Conservation (phyloP, 2,888 invertebrate genomes). For the Monochamus alternatus region DNA sequence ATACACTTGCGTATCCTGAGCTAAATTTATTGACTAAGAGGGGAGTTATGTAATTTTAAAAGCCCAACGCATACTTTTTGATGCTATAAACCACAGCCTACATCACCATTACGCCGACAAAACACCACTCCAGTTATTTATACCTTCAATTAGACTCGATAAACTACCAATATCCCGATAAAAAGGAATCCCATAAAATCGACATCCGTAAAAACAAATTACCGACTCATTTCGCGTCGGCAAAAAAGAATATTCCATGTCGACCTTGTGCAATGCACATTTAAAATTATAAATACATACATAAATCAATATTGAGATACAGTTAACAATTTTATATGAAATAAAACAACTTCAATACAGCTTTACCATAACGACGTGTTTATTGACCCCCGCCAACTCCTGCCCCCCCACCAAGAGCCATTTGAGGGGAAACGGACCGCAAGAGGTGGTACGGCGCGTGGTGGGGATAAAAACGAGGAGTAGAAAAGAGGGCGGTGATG, state of each 20-base stretch:
- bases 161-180: constrained; percentile 23
- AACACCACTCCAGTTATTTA: constrained; percentile 8
- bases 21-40: no score
- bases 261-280: constrained; percentile 58
- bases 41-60: neutral
- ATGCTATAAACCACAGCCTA: neutral
- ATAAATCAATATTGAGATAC: constrained; percentile 70
- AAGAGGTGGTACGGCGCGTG: constrained; percentile 37
- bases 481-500: constrained; percentile 64
- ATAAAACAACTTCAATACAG: constrained; percentile 69
- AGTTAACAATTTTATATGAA: constrained; percentile 70
- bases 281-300: constrained; percentile 58
- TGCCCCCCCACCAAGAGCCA: constrained; percentile 53
- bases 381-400: constrained; percentile 66
- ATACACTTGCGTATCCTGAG: no score
- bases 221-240: constrained; percentile 41
- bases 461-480: constrained; percentile 54
- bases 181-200: constrained; percentile 43
- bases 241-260: constrained; percentile 50
- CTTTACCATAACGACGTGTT: constrained; percentile 72
- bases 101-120: neutral
- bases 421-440: constrained; percentile 57
- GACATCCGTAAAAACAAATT: constrained; percentile 49
- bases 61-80: neutral
- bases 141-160: constrained; percentile 20